Evolutionary conservation across 2,113 vertebrate species (phyloP).

Genomic region (Cyanoramphus novaezelandiae): DNA sequence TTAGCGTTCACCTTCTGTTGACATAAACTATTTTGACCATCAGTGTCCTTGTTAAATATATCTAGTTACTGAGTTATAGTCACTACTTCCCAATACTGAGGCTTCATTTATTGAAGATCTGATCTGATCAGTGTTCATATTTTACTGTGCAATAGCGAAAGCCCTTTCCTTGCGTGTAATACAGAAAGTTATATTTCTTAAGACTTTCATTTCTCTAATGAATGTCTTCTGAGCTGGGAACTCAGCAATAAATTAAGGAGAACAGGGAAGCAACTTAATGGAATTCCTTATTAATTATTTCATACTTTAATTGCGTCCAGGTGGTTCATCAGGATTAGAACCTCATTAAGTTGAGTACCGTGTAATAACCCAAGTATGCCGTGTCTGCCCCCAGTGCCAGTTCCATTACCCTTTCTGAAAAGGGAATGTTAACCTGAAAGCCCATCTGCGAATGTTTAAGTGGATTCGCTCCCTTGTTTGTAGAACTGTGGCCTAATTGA

Average conservation of each 20-base stretch:
- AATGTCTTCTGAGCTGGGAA: background rate
- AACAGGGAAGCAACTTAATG: background rate
- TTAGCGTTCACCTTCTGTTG: background rate
- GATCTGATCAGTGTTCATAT: background rate
- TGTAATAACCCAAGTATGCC: background rate
- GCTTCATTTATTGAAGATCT: background rate
- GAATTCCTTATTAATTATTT: constrained; percentile 44
- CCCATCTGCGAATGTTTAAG: background rate
- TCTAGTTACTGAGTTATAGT: background rate
- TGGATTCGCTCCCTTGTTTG: background rate
- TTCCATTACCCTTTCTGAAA: constrained; percentile 20
- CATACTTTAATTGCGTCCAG: background rate
- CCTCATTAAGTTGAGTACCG: background rate
- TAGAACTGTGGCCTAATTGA: background rate
- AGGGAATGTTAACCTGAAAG: background rate
- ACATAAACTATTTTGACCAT: background rate
- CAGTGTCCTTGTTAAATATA: background rate
- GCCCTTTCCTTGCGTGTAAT: background rate
- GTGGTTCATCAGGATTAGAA: constrained; percentile 35
- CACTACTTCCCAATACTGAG: background rate
- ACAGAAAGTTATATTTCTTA: background rate
- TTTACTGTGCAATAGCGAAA: background rate
- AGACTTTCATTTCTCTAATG: background rate
- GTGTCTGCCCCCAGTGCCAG: background rate
- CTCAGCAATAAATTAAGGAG: background rate